Evolutionary conservation across 2,113 vertebrate species (phyloP).

Genomic region (Ciconia boyciana): DNA sequence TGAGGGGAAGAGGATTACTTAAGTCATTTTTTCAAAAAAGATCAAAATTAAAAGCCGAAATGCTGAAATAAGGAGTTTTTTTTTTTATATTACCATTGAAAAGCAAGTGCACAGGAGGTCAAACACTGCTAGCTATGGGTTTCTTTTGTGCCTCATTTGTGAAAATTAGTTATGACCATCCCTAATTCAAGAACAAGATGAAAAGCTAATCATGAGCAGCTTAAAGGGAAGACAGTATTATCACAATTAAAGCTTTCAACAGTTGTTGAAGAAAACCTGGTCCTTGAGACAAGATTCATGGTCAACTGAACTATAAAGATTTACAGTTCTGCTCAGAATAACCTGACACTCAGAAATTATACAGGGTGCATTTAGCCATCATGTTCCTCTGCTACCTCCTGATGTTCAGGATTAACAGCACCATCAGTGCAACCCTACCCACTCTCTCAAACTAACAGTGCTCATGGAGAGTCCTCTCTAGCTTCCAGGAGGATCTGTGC

Average conservation of each 20-base stretch:
- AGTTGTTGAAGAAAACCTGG: background rate
- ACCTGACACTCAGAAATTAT: background rate
- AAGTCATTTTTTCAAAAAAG: background rate
- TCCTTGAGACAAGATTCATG: slow-evolving; percentile 5
- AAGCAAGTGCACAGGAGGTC: slow-evolving; percentile 18
- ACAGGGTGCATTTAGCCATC: background rate
- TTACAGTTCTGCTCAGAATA: background rate
- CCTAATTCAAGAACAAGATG: slow-evolving; percentile 16
- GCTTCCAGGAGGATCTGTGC: background rate
- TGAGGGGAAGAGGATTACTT: background rate
- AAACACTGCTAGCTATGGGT: background rate
- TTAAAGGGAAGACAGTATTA: slow-evolving; percentile 1
- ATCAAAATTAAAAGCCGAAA: background rate
- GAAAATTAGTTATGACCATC: background rate
- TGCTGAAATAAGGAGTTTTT: background rate
- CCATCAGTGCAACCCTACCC: background rate
- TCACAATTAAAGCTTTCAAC: background rate
- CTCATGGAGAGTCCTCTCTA: background rate
- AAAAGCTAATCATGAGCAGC: slow-evolving; percentile 29
- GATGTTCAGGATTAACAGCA: background rate
- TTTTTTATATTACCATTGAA: background rate
- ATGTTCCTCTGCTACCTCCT: background rate
- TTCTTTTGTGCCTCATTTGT: slow-evolving; percentile 5
- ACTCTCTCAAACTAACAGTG: background rate
- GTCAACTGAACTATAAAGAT: background rate